These are phyloP conservation scores for Conus ventricosus DNA, from an alignment of 1,140 invertebrate genomes.

Conservation along the genomic window DNA sequence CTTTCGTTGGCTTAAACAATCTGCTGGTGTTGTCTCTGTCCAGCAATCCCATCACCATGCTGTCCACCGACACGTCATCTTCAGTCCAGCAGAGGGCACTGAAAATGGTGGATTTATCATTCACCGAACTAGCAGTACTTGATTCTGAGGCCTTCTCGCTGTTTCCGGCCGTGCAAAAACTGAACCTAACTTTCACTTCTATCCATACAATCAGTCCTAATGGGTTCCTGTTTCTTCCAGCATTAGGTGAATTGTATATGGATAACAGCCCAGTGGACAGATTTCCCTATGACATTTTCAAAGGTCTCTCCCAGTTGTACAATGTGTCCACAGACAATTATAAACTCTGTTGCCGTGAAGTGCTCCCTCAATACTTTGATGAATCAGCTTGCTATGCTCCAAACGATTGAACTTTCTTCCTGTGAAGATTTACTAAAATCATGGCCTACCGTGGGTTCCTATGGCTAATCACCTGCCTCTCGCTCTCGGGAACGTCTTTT, in stretches of 20 bases:
- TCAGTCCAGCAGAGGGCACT: not conserved
- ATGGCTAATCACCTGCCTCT: not conserved
- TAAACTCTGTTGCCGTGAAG: slow-evolving; percentile 45
- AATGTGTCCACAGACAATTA: slow-evolving; percentile 39
- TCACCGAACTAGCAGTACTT: slow-evolving; percentile 2
- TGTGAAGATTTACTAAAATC: not conserved
- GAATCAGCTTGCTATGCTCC: slow-evolving; percentile 24
- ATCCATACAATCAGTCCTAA: not conserved
- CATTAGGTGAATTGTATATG: not conserved
- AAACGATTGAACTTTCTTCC: not conserved
- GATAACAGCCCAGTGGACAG: not conserved
- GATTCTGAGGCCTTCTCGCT: slow-evolving; percentile 5
- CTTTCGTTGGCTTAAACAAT: slow-evolving; percentile 15
- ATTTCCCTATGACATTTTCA: slow-evolving; percentile 35
- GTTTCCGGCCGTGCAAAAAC: not conserved
- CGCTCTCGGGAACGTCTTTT: not conserved
- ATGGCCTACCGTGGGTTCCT: not conserved
- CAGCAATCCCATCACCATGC: not conserved
- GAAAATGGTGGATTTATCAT: not conserved
- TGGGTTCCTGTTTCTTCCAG: not conserved
- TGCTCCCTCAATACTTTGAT: not conserved
- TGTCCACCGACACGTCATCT: not conserved
- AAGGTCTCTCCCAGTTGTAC: slow-evolving; percentile 6
- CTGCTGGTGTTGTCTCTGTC: slow-evolving; percentile 7
- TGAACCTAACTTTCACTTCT: not conserved